phyloP scores from a whole-genome alignment of 1,140 invertebrate species.

The Hycleus phaleratus region DNA sequence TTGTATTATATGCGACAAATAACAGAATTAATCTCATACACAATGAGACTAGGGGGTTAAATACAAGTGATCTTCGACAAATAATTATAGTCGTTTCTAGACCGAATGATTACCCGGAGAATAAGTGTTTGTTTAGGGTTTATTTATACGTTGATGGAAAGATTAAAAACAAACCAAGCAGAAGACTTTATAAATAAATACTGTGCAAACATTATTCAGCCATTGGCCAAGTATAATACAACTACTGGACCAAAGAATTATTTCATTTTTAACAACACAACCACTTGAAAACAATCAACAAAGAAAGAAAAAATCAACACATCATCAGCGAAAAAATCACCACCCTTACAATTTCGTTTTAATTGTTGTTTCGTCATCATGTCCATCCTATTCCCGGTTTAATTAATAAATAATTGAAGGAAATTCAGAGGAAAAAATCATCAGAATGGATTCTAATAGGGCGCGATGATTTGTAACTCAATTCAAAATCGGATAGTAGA shows the following conservation, averaged over 20 bases:
- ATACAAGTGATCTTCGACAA: slow-evolving; percentile 19
- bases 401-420: too few species aligned
- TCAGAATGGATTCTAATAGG: too few species aligned
- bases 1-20: slow-evolving; percentile 2
- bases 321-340: too few species aligned
- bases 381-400: too few species aligned
- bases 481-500: too few species aligned
- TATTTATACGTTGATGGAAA: slow-evolving; percentile 31
- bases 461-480: too few species aligned
- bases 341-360: too few species aligned
- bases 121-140: slow-evolving; percentile 35
- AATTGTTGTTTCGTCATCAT: too few species aligned
- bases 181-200: slow-evolving; percentile 35
- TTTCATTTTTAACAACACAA: slow-evolving; percentile 11
- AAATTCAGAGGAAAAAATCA: too few species aligned
- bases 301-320: too few species aligned
- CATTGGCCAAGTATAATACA: slow-evolving; percentile 26
- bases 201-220: slow-evolving; percentile 31
- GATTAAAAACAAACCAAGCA: slow-evolving; percentile 36
- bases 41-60: neutral
- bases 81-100: slow-evolving; percentile 20
- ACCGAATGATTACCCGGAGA: slow-evolving; percentile 24
- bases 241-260: slow-evolving; percentile 29
- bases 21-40: neutral
- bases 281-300: too few species aligned